Conservation (phyloP, 2,888 invertebrate species). For the Aspidapion aeneum region DNA sequence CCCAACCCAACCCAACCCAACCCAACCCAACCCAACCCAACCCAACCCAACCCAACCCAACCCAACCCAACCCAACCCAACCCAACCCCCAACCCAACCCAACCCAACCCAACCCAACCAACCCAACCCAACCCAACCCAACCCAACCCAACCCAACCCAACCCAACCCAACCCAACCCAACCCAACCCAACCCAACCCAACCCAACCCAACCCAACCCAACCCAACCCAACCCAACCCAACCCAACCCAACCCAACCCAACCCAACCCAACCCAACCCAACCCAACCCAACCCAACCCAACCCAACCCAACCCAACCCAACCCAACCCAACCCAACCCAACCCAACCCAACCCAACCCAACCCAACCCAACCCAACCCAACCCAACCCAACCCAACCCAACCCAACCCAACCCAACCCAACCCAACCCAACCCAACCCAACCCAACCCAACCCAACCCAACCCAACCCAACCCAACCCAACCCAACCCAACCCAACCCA, state of each 20-base stretch:
- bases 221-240: constrained; percentile 18
- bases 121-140: too few species aligned
- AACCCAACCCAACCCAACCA: too few species aligned
- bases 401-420: constrained; percentile 7
- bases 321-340: constrained; percentile 18
- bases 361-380: constrained; percentile 17
- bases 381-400: constrained; percentile 10
- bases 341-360: constrained; percentile 18
- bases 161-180: constrained; percentile 12
- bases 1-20: too few species aligned
- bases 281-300: constrained; percentile 18
- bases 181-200: constrained; percentile 17
- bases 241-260: constrained; percentile 17
- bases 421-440: neutral
- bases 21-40: constrained; percentile 14
- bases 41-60: constrained; percentile 3
- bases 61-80: too few species aligned
- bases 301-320: constrained; percentile 18
- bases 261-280: constrained; percentile 17
- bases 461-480: constrained; percentile 6
- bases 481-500: constrained; percentile 12
- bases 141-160: constrained; percentile 21
- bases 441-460: constrained; percentile 3
- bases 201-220: constrained; percentile 18
- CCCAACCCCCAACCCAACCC: too few species aligned